Base-by-base conservation (phyloP, 2,797 vertebrate species). In the Phrynocephalus guinanensis region DNA sequence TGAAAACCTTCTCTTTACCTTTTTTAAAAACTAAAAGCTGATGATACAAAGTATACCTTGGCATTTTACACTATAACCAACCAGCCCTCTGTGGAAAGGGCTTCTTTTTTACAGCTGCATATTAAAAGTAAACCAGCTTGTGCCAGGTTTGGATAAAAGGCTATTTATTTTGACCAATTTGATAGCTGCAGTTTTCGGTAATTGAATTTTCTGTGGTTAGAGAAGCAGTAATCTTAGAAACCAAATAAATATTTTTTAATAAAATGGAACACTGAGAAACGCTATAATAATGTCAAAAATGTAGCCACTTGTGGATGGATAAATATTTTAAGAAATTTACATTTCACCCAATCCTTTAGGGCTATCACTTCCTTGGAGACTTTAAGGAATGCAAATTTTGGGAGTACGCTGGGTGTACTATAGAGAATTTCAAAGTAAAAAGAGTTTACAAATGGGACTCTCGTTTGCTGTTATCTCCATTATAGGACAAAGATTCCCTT, bases 201-300 rank as follows among this genome's bases (percentile, higher is more conserved):
- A 97, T 97, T 97, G 95, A 97, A 97, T 97, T 97, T 97, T 97
- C 96, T 97, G 96, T 97, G 97, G 97, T 97, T 93, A 95, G 96
- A 95, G 95, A 93, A 96, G 96, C 93, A 96, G 96, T 97, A 97
- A 97, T 97, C 96, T 96, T 97, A 97, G 97, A 97, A 97, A 97
- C 96, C 96, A 96, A 97, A 97, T 97, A 97, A 97, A 97, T 97
- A 97, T 97, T 97, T 97, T 96, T 96, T 97, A 97, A 97, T 96
- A 97, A 97, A 97, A 97, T 95, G 96, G 97, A 97, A 97, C 96
- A 96, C 96, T 96, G 96, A 97, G 97, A 96, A 97, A 96, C 95
- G 95, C 96, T 97, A 96, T 97, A 97, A 97, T 97, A 97, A 97
- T 97, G 96, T 97, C 93, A 97, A 97, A 97, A 97, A 97, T 97